Evolutionary conservation across 2,888 invertebrate species (phyloP).

Genomic region (Crossocerus cetratus): DNA sequence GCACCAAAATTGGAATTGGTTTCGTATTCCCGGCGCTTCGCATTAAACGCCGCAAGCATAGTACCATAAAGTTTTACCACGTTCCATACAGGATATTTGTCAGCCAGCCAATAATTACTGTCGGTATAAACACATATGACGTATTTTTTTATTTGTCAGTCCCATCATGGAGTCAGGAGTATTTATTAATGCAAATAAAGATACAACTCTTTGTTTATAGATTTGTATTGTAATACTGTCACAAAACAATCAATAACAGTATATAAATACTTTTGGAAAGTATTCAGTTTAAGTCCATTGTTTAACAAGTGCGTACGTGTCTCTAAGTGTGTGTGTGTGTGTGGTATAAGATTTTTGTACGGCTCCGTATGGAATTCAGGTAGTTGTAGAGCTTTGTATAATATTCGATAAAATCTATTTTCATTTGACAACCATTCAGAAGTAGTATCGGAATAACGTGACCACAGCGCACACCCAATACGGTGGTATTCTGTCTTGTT

Average conservation of each 20-base stretch:
- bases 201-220: conserved; percentile 31
- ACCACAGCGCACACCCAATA: conserved; percentile 71
- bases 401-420: too few relatives aligned
- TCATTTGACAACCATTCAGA: conserved; percentile 37
- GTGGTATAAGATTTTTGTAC: too few relatives aligned
- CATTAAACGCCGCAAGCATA: conserved; percentile 61
- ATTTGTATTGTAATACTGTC: conserved; percentile 19
- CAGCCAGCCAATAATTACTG: conserved; percentile 44
- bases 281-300: too few relatives aligned
- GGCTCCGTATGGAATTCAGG: too few relatives aligned
- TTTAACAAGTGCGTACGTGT: too few relatives aligned
- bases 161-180: conserved; percentile 16
- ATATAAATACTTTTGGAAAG: too few relatives aligned
- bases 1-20: conserved; percentile 45
- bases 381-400: too few relatives aligned
- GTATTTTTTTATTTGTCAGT: conserved; percentile 45
- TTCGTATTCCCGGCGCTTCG: conserved; percentile 48
- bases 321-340: too few relatives aligned
- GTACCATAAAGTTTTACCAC: conserved; percentile 74
- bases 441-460: conserved; percentile 73
- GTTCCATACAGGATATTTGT: conserved; percentile 74
- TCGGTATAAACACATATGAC: conserved; percentile 29
- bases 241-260: too few relatives aligned
- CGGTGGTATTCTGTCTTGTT: conserved; percentile 69
- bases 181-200: conserved; percentile 26